phyloP scores from a whole-genome alignment of 2,888 invertebrate genomes.

The Frankliniella fusca region DNA sequence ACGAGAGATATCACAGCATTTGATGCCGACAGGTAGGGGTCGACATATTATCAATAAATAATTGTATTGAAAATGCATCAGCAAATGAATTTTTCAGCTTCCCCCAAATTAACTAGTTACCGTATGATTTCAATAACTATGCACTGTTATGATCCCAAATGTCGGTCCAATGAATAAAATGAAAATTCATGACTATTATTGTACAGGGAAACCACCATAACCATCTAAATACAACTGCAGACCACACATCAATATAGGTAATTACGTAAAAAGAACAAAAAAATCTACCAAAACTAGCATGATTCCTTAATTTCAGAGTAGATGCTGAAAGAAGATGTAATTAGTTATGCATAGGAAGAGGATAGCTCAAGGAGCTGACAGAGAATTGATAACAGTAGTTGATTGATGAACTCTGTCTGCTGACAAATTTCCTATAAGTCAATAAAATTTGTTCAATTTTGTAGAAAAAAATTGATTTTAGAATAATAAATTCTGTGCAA shows the following conservation, averaged over 20 bases:
- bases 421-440: not conserved
- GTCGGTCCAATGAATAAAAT: not conserved
- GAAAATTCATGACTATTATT: not conserved
- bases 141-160: not conserved
- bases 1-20: constrained; percentile 26
- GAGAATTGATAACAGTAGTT: not conserved
- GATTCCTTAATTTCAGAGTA: not conserved
- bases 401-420: too few species aligned
- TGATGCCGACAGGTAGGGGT: constrained; percentile 12
- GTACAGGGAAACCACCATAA: not conserved
- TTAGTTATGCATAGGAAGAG: too few species aligned
- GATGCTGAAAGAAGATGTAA: too few species aligned
- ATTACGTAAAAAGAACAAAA: constrained; percentile 21
- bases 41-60: constrained; percentile 20
- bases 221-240: not conserved
- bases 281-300: constrained; percentile 3
- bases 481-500: not conserved
- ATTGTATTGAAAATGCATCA: constrained; percentile 25
- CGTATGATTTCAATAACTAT: not conserved
- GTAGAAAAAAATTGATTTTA: not conserved
- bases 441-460: not conserved
- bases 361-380: not conserved
- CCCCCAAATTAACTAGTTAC: not conserved
- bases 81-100: constrained; percentile 20
- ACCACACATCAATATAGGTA: not conserved